Conservation (phyloP, 2,888 invertebrate species). For the Ryuthela nishihirai region DNA sequence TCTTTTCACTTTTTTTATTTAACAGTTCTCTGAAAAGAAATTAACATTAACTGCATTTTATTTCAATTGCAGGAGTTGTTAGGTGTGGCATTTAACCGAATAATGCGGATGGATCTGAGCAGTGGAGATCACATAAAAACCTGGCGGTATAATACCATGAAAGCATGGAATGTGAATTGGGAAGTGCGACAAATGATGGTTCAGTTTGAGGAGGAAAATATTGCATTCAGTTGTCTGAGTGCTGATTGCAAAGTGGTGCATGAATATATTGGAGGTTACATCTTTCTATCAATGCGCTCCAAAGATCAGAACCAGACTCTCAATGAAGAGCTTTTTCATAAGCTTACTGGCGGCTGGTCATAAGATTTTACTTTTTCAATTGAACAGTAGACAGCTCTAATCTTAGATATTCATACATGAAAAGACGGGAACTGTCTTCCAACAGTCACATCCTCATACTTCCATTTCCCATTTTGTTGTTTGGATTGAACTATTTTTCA, state of each 20-base stretch:
- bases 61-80: slow-evolving; percentile 71
- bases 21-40: no score
- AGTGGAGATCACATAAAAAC: slow-evolving; percentile 93
- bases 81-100: slow-evolving; percentile 88
- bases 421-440: no score
- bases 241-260: slow-evolving; percentile 98
- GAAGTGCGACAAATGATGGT: slow-evolving; percentile 98
- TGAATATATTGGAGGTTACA: slow-evolving; percentile 98
- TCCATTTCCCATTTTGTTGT: no score
- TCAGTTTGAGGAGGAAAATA: slow-evolving; percentile 85
- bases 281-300: slow-evolving; percentile 95
- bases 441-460: no score
- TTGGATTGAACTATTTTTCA: no score
- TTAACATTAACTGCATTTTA: slow-evolving; percentile 46
- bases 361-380: no score
- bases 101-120: slow-evolving; percentile 92
- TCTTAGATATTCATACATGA: no score
- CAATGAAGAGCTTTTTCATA: slow-evolving; percentile 96
- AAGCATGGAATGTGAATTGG: slow-evolving; percentile 99
- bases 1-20: no score
- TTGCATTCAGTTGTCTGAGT: slow-evolving; percentile 88
- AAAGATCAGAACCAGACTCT: slow-evolving; percentile 96
- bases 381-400: no score
- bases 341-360: slow-evolving; percentile 91
- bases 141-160: slow-evolving; percentile 96